These are phyloP conservation scores for Pheosia gnoma DNA, from an alignment of 2,888 invertebrate species.

Conservation along the genomic window DNA sequence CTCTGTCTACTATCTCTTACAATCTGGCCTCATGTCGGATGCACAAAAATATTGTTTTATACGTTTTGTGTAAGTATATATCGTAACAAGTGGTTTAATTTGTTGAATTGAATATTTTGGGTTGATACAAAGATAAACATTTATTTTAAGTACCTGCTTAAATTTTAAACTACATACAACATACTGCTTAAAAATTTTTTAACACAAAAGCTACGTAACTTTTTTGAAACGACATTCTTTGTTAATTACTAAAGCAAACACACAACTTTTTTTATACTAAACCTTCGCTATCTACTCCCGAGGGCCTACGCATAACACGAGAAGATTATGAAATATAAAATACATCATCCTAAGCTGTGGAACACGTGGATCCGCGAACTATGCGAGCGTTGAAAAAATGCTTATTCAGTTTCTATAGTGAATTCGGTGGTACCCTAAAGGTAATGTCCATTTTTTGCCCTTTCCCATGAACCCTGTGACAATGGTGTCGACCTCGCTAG, in stretches of 20 bases:
- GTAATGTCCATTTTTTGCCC: conserved; percentile 76
- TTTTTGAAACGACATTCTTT: conserved; percentile 22
- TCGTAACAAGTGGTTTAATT: too few species aligned
- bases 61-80: conserved; percentile 13
- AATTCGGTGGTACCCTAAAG: conserved; percentile 65
- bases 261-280: conserved; percentile 28
- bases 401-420: conserved; percentile 78
- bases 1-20: conserved; percentile 64
- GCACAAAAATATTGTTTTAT: conserved; percentile 30
- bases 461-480: conserved; percentile 82
- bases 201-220: conserved; percentile 6
- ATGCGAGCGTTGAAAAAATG: conserved; percentile 68
- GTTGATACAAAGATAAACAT: too few species aligned
- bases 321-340: conserved; percentile 66
- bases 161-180: too few species aligned
- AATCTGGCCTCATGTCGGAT: conserved; percentile 53
- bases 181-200: neutral
- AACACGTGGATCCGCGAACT: conserved; percentile 75
- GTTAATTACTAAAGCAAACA: conserved; percentile 47
- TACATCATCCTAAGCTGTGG: conserved; percentile 63
- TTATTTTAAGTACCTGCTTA: too few species aligned
- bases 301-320: conserved; percentile 55
- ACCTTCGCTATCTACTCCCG: conserved; percentile 16
- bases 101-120: too few species aligned
- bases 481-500: conserved; percentile 79